These are phyloP conservation scores for Cavia porcellus DNA, from an alignment of 2,113 vertebrate species.

Conservation along the genomic window DNA sequence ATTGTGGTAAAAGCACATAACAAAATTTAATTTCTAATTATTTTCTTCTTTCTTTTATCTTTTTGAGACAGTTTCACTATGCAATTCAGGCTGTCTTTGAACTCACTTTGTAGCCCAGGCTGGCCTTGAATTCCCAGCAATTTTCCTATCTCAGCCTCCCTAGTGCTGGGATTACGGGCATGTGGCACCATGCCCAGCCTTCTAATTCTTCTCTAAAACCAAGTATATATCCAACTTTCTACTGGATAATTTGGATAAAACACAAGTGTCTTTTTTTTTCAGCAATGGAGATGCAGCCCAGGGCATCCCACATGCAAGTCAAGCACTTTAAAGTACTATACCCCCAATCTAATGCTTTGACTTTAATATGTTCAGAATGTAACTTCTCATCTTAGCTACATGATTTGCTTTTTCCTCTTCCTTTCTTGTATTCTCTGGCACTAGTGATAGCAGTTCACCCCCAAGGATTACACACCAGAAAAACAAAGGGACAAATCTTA, in stretches of 20 bases:
- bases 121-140: too few species aligned
- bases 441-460: not conserved
- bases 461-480: not conserved
- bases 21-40: not conserved
- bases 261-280: not conserved
- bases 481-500: slow-evolving; percentile 22
- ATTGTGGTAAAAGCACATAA: not conserved
- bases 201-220: not conserved
- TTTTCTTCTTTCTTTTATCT: too few species aligned
- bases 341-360: not conserved
- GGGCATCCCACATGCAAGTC: not conserved
- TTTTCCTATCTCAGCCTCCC: too few species aligned
- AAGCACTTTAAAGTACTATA: not conserved
- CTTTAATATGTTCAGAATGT: not conserved
- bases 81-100: too few species aligned
- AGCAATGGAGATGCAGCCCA: not conserved
- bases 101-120: too few species aligned
- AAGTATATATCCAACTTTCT: not conserved
- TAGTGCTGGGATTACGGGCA: too few species aligned
- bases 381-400: not conserved
- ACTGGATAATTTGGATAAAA: not conserved
- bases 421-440: not conserved
- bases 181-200: too few species aligned
- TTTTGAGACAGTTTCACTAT: too few species aligned
- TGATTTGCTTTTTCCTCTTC: not conserved